Conservation (phyloP, 2,797 vertebrate genomes). For the Vespertilio murinus region DNA sequence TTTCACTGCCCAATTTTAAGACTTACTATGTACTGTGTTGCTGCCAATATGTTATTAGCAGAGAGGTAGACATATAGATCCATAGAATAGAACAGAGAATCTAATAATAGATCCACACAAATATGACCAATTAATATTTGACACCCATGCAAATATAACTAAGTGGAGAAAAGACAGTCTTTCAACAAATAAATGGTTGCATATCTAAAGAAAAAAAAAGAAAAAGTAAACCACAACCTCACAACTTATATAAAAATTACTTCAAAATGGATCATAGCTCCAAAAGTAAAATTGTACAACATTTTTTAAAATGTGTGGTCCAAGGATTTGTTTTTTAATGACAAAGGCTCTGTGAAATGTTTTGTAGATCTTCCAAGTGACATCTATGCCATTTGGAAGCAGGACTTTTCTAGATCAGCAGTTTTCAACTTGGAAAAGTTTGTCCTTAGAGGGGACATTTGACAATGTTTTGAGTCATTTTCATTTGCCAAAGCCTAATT, state of each 20-base stretch:
- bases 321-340: neutral
- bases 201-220: neutral
- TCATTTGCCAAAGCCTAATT: neutral
- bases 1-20: neutral
- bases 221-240: neutral
- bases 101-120: neutral
- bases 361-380: neutral
- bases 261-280: neutral
- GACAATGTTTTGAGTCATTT: neutral
- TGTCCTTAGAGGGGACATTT: neutral
- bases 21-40: neutral
- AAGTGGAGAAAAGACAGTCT: neutral
- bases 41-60: neutral
- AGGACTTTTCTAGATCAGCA: neutral
- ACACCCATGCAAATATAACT: neutral
- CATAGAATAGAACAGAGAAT: neutral
- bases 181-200: neutral
- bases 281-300: neutral
- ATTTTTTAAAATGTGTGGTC: neutral
- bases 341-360: neutral
- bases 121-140: neutral
- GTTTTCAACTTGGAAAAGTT: neutral
- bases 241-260: neutral
- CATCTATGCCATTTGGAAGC: neutral
- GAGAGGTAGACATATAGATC: neutral